Conservation (phyloP, 2,888 invertebrate genomes). For the Polydrusus cervinus region DNA sequence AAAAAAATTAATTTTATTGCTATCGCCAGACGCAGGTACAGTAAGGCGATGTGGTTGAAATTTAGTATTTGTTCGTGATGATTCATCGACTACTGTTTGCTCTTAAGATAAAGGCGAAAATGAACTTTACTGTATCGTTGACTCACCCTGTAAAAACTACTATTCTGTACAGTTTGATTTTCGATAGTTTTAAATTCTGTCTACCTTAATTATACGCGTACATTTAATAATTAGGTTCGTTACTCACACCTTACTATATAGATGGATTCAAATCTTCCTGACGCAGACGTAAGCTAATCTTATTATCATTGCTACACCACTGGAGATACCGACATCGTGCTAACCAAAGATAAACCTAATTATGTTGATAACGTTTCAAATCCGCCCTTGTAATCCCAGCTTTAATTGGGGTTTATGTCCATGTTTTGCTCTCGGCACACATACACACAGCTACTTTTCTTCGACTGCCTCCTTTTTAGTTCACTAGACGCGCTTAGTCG, state of each 20-base stretch:
- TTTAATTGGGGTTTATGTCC: constrained; percentile 33
- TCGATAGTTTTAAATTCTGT: too few species aligned
- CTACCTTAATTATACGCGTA: too few species aligned
- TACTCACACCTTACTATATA: background rate
- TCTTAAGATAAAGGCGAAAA: too few species aligned
- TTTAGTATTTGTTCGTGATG: too few species aligned
- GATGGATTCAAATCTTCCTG: background rate
- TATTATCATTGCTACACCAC: constrained; percentile 17
- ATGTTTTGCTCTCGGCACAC: constrained; percentile 30
- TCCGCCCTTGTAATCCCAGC: constrained; percentile 32
- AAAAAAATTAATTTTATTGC: too few species aligned
- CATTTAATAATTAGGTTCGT: background rate
- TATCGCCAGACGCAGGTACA: too few species aligned
- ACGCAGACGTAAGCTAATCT: background rate
- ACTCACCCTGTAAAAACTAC: too few species aligned
- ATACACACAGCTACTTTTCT: constrained; percentile 18
- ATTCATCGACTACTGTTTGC: too few species aligned
- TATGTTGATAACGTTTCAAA: constrained; percentile 36
- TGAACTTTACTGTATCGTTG: too few species aligned
- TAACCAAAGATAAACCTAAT: constrained; percentile 31
- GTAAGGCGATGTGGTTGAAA: too few species aligned
- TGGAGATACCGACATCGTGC: constrained; percentile 27
- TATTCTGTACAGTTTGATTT: too few species aligned
- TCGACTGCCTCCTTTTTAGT: constrained; percentile 14
- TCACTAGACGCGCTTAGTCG: background rate